These are phyloP conservation scores for Tetramorium alpestre DNA, from an alignment of 1,140 invertebrate genomes.

Conservation along the genomic window DNA sequence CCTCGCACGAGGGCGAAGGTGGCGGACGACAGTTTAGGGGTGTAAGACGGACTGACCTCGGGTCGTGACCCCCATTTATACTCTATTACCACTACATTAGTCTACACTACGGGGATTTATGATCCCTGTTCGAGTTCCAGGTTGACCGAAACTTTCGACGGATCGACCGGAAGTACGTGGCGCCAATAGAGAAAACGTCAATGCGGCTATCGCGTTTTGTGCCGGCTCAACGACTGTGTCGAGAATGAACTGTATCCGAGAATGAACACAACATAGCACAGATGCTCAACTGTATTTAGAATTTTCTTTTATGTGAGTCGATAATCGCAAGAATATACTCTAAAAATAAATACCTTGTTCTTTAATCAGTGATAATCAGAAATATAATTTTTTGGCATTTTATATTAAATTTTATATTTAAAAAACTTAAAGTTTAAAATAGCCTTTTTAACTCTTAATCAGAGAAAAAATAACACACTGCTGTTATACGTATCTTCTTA, in stretches of 20 bases:
- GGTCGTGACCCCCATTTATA: constrained; percentile 85
- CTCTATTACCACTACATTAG: constrained; percentile 86
- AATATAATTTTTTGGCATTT: not conserved
- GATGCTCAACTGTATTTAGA: not conserved
- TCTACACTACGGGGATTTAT: constrained; percentile 84
- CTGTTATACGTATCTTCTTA: not conserved
- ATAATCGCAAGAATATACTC: not conserved
- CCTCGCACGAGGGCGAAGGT: constrained; percentile 81
- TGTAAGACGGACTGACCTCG: constrained; percentile 85
- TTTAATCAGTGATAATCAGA: not conserved
- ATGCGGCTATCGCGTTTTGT: constrained; percentile 26
- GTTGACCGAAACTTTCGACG: constrained; percentile 75
- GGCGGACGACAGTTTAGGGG: constrained; percentile 84
- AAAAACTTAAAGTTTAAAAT: not conserved
- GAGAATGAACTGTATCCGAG: no score
- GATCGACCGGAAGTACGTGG: constrained; percentile 47
- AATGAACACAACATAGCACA: not conserved
- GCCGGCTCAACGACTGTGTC: not conserved
- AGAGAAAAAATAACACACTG: not conserved
- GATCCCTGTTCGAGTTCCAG: constrained; percentile 77
- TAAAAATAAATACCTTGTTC: not conserved
- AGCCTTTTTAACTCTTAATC: not conserved
- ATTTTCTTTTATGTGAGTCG: not conserved
- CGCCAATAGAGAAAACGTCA: constrained; percentile 30
- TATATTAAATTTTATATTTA: not conserved